These are phyloP conservation scores for Peromyscus aztecus DNA, from an alignment of 2,797 vertebrate genomes.

Conservation along the genomic window DNA sequence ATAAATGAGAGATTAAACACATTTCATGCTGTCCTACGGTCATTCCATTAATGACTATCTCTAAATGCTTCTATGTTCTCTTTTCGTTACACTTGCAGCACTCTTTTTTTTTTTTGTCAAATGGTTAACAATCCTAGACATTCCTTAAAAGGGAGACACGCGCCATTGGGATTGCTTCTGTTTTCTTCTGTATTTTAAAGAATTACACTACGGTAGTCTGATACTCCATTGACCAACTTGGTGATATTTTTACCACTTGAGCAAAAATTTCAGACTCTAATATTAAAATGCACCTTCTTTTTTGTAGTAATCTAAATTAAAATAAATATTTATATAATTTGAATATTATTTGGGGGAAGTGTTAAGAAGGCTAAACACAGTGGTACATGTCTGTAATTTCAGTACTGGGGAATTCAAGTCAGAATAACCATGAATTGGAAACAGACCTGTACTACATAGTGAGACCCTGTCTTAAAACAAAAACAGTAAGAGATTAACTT, in stretches of 20 bases:
- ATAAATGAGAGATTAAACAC: neutral
- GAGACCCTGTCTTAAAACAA: neutral
- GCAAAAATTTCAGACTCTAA: slow-evolving; percentile 38
- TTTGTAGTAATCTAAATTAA: slow-evolving; percentile 10
- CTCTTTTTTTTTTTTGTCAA: neutral
- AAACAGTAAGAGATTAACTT: neutral
- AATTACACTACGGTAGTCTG: neutral
- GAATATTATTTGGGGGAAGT: neutral
- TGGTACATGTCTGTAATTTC: neutral
- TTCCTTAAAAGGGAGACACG: slow-evolving; percentile 19
- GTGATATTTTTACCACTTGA: neutral
- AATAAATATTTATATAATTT: neutral
- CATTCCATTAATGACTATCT: neutral
- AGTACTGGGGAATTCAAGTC: neutral
- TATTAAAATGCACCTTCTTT: slow-evolving; percentile 8
- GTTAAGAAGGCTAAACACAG: neutral
- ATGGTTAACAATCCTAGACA: neutral
- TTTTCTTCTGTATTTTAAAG: slow-evolving; percentile 25
- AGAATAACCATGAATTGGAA: neutral
- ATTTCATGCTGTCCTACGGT: neutral
- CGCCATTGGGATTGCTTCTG: neutral
- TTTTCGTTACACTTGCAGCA: neutral
- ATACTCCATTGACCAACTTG: neutral
- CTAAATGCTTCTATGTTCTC: neutral
- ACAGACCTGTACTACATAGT: neutral